phyloP scores from a whole-genome alignment of 2,888 invertebrate species.

The Malthinus seriepunctatus region DNA sequence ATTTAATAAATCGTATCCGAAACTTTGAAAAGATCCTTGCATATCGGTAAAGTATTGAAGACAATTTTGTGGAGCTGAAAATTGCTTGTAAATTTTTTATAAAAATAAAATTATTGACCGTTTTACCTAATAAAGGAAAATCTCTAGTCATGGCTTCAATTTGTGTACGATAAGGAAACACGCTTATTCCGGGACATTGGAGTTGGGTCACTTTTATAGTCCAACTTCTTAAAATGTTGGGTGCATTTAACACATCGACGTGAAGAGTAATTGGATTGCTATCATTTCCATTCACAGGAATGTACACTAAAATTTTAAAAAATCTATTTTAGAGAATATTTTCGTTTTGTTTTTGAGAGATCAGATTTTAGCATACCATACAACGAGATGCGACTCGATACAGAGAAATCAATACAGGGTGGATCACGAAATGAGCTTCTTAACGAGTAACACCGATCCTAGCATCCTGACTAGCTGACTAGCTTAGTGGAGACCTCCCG shows the following conservation, averaged over 20 bases:
- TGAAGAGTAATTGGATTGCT: conserved; percentile 37
- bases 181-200: conserved; percentile 44
- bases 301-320: conserved; percentile 45
- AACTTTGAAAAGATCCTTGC: conserved; percentile 61
- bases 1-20: conserved; percentile 60
- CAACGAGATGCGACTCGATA: too few species aligned
- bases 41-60: conserved; percentile 67
- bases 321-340: neutral
- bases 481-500: too few species aligned
- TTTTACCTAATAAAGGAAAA: conserved; percentile 32
- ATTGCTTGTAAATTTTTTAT: conserved; percentile 4
- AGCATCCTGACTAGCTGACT: too few species aligned
- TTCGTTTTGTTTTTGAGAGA: neutral
- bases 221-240: conserved; percentile 50
- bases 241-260: conserved; percentile 26
- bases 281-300: conserved; percentile 51
- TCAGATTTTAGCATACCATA: too few species aligned
- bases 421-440: too few species aligned
- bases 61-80: conserved; percentile 65
- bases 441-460: too few species aligned
- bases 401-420: too few species aligned
- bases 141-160: conserved; percentile 27
- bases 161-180: conserved; percentile 24
- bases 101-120: neutral
- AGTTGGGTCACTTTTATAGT: conserved; percentile 59